These are phyloP conservation scores for Cydia pomonella DNA, from an alignment of 1,140 invertebrate genomes.

Conservation along the genomic window DNA sequence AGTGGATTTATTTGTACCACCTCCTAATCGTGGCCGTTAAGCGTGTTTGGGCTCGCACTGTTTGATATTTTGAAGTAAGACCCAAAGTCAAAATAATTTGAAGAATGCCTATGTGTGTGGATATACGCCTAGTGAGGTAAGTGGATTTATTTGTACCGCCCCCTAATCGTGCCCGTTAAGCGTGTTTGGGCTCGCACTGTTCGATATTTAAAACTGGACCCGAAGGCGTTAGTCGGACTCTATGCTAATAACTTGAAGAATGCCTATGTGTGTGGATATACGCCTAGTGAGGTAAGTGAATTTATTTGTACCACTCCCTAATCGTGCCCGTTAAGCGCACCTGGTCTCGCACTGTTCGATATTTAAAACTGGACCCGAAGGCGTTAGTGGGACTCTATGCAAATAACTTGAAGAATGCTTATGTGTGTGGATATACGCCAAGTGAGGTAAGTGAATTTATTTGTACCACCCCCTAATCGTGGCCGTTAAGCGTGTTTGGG, in stretches of 20 bases:
- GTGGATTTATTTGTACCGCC: too few relatives aligned
- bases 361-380: constrained; percentile 80
- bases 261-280: constrained; percentile 83
- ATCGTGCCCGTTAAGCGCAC: constrained; percentile 81
- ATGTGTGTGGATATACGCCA: constrained; percentile 83
- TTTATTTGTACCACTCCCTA: constrained; percentile 87
- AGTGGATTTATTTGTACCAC: constrained; percentile 82
- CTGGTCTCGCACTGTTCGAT: constrained; percentile 84
- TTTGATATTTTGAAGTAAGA: too few relatives aligned
- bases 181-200: too few relatives aligned
- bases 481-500: constrained; percentile 82
- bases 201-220: constrained; percentile 81
- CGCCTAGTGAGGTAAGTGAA: constrained; percentile 74
- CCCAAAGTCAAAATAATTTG: too few relatives aligned
- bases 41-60: too few relatives aligned
- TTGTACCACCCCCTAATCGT: constrained; percentile 84
- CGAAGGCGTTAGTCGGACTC: constrained; percentile 81
- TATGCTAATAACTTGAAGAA: constrained; percentile 81
- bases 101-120: too few relatives aligned
- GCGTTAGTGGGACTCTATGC: constrained; percentile 81
- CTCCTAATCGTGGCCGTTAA: constrained; percentile 83
- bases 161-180: too few relatives aligned
- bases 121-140: too few relatives aligned
- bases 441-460: constrained; percentile 71
- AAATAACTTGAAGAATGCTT: constrained; percentile 81